Evolutionary conservation across 1,140 invertebrate species (phyloP).

Genomic region (Macrocentrus cingulum): DNA sequence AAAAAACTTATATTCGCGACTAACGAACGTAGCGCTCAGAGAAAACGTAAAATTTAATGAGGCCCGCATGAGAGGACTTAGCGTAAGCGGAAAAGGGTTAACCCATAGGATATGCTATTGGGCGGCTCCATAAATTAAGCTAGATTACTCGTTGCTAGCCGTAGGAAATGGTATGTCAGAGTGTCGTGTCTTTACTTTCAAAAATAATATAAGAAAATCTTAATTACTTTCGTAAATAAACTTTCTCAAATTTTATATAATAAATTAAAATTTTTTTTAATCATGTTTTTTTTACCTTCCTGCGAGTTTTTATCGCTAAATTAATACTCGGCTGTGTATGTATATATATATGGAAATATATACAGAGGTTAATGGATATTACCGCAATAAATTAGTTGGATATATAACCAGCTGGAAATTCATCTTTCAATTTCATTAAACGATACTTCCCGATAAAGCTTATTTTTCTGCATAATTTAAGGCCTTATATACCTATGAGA

Average conservation of each 20-base stretch:
- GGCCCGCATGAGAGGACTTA: conserved; percentile 33
- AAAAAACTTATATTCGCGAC: neutral
- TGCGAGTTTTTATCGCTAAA: too few relatives aligned
- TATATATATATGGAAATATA: too few relatives aligned
- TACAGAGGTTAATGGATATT: neutral
- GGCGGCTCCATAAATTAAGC: conserved; percentile 43
- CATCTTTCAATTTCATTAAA: conserved; percentile 28
- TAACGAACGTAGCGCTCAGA: conserved; percentile 8
- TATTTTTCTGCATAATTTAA: conserved; percentile 22
- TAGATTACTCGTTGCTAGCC: conserved; percentile 38
- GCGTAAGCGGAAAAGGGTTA: conserved; percentile 42
- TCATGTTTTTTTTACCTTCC: too few relatives aligned
- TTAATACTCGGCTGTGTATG: too few relatives aligned
- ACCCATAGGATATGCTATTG: conserved; percentile 42
- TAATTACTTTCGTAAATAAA: too few relatives aligned
- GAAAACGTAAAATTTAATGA: conserved; percentile 30
- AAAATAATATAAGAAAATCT: neutral
- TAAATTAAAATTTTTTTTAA: too few relatives aligned
- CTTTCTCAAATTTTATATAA: too few relatives aligned
- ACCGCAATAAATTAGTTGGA: too few relatives aligned
- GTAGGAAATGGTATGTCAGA: conserved; percentile 7
- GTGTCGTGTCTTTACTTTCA: conserved; percentile 17
- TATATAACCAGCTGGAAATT: conserved; percentile 19
- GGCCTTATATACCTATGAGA: conserved; percentile 24
- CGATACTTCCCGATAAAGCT: conserved; percentile 14